These are phyloP conservation scores for Vireo altiloquus DNA, from an alignment of 2,113 vertebrate species.

Conservation along the genomic window DNA sequence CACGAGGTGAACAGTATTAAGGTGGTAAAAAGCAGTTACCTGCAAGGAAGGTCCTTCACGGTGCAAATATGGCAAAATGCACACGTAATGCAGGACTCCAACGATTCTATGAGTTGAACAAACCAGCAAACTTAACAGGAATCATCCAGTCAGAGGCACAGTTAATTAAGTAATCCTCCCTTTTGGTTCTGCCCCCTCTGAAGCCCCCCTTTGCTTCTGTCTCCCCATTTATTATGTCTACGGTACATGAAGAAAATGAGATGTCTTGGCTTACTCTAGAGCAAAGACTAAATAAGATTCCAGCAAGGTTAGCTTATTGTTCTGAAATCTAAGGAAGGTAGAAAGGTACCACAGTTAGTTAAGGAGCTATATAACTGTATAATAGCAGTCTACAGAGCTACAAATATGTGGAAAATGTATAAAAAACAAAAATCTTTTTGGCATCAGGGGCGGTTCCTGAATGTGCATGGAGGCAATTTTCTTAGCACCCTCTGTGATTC, in stretches of 20 bases:
- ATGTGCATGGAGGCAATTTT: background rate
- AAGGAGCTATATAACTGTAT: background rate
- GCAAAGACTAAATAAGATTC: background rate
- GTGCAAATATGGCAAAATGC: background rate
- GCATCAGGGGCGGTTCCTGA: background rate
- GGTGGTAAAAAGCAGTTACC: background rate
- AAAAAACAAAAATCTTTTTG: background rate
- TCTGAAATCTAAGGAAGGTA: background rate
- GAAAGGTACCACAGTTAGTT: background rate
- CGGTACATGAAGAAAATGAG: background rate
- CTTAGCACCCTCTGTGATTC: background rate
- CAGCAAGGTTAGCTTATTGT: background rate
- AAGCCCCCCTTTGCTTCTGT: background rate
- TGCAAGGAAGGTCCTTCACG: background rate
- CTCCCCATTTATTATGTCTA: background rate
- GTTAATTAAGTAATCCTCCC: background rate
- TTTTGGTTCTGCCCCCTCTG: background rate
- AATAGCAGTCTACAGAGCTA: background rate
- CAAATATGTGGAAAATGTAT: background rate
- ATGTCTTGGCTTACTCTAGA: background rate
- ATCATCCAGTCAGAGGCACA: background rate
- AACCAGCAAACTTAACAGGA: background rate
- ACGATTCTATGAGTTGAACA: background rate
- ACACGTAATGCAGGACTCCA: background rate
- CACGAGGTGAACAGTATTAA: rapidly evolving